Conservation (phyloP, 2,888 invertebrate species). For the Hydrotaea diabolus region DNA sequence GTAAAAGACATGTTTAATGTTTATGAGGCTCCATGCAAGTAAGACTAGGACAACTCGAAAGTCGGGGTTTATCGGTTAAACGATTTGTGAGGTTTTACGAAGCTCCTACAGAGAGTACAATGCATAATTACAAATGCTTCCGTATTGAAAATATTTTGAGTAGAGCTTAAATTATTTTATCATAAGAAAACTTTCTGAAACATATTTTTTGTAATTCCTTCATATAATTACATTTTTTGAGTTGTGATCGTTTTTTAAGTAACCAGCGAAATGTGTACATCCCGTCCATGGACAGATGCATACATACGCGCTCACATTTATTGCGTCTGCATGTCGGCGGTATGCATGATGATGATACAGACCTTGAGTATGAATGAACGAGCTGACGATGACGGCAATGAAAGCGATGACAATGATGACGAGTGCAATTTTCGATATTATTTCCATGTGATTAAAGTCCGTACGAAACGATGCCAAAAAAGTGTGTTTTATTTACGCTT, state of each 20-base stretch:
- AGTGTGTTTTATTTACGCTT: not conserved
- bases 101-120: too few species aligned
- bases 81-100: too few species aligned
- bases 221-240: too few species aligned
- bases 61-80: too few species aligned
- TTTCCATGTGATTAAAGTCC: conserved; percentile 14
- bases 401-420: conserved; percentile 23
- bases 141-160: too few species aligned
- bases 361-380: conserved; percentile 23
- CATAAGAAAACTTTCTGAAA: too few species aligned
- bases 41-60: too few species aligned
- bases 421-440: conserved; percentile 14
- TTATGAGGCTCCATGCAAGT: not conserved
- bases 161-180: too few species aligned
- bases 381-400: conserved; percentile 33
- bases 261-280: too few species aligned
- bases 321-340: not conserved
- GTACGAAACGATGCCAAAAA: conserved; percentile 5
- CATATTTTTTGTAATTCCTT: too few species aligned
- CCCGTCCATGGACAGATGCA: not conserved
- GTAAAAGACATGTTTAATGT: conserved; percentile 52
- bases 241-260: too few species aligned
- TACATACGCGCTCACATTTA: not conserved
- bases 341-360: not conserved
- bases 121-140: too few species aligned